Evolutionary conservation across 2,113 vertebrate species (phyloP).

Genomic region (Cyanistes caeruleus): DNA sequence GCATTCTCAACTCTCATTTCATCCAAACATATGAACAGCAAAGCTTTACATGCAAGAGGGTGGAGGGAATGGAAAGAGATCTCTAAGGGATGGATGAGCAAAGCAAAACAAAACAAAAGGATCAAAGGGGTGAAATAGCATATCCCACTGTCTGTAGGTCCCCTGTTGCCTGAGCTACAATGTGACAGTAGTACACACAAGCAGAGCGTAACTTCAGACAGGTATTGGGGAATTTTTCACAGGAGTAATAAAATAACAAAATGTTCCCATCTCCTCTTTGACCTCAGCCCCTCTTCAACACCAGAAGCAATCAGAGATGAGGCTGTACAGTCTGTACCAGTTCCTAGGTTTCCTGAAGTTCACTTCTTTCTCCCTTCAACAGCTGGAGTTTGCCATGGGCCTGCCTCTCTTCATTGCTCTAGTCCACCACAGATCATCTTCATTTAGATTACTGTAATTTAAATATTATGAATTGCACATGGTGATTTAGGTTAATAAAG

Average conservation of each 20-base stretch:
- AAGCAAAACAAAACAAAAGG: background rate
- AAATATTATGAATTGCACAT: background rate
- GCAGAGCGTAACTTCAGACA: background rate
- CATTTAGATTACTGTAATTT: background rate
- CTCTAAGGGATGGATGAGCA: rapidly evolving
- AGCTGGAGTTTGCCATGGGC: background rate
- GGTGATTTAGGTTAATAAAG: background rate
- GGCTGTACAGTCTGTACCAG: background rate
- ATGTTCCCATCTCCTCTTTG: background rate
- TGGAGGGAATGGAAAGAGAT: background rate
- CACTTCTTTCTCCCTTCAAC: background rate
- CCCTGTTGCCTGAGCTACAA: background rate
- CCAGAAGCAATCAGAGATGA: background rate
- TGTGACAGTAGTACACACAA: rapidly evolving
- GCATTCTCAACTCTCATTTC: background rate
- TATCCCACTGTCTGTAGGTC: background rate
- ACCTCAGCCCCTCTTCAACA: background rate
- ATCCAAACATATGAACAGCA: background rate
- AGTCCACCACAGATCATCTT: background rate
- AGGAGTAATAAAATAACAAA: background rate
- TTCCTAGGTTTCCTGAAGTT: background rate
- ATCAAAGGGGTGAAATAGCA: background rate
- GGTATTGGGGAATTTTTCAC: background rate
- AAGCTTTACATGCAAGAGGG: background rate
- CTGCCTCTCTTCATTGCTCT: background rate